phyloP scores from a whole-genome alignment of 2,797 vertebrate genomes.

The Takifugu ocellatus region DNA sequence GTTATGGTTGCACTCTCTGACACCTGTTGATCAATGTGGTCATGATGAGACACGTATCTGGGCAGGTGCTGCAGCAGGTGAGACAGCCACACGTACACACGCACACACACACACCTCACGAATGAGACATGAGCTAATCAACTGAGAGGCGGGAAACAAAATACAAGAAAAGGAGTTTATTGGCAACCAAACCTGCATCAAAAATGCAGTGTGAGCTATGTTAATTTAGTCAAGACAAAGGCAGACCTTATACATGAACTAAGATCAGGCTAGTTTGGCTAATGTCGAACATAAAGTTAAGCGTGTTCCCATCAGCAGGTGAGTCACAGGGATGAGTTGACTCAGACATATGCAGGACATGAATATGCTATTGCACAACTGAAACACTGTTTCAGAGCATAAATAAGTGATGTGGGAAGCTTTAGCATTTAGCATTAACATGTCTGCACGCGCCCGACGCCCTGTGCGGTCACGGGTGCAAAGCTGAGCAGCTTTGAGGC shows the following conservation, averaged over 20 bases:
- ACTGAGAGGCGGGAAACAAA: too few relatives aligned
- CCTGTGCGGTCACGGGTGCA: constrained; percentile 24
- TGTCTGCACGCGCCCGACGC: constrained; percentile 37
- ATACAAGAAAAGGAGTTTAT: too few relatives aligned
- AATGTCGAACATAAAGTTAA: background rate
- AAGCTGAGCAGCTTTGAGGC: constrained; percentile 52
- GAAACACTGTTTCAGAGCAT: background rate
- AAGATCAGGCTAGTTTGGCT: too few relatives aligned
- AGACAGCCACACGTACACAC: constrained; percentile 6
- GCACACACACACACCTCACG: background rate
- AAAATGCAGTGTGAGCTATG: too few relatives aligned
- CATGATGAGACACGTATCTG: constrained; percentile 62
- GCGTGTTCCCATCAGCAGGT: background rate
- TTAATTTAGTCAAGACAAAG: too few relatives aligned
- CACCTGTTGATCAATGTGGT: constrained; percentile 67
- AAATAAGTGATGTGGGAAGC: too few relatives aligned
- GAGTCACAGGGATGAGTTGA: too few relatives aligned
- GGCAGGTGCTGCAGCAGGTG: constrained; percentile 66
- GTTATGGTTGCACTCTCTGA: constrained; percentile 33
- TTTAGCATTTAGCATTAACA: background rate
- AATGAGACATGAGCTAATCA: too few relatives aligned
- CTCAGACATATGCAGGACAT: background rate
- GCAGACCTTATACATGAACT: too few relatives aligned
- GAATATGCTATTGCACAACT: background rate
- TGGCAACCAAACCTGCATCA: too few relatives aligned